phyloP scores from a whole-genome alignment of 2,113 vertebrate species.

The Lonchura striata region DNA sequence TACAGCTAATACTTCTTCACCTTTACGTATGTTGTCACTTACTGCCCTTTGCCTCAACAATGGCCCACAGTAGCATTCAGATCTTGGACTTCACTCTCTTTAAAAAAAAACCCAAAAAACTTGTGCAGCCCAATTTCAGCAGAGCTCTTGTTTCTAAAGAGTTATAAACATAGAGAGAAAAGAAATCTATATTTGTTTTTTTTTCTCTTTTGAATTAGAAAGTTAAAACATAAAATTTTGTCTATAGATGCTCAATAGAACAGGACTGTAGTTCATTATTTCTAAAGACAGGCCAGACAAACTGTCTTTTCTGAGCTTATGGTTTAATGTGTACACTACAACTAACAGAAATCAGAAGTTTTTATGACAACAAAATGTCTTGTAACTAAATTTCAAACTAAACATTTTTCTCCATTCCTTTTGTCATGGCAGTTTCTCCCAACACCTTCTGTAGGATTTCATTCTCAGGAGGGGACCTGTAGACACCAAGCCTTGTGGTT shows the following conservation, averaged over 20 bases:
- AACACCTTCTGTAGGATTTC: background rate
- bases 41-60: background rate
- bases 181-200: background rate
- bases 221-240: background rate
- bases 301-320: background rate
- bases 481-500: background rate
- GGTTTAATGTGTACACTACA: background rate
- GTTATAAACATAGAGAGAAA: background rate
- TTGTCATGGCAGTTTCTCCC: background rate
- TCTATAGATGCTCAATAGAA: background rate
- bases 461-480: background rate
- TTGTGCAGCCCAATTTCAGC: background rate
- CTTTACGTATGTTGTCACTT: background rate
- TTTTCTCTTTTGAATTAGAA: background rate
- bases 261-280: background rate
- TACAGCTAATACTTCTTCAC: conserved; percentile 10
- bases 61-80: background rate
- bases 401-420: background rate
- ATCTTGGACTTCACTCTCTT: background rate
- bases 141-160: background rate
- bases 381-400: background rate
- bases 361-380: background rate
- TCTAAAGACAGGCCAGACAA: background rate
- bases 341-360: background rate
- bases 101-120: background rate